Conservation (phyloP, 1,140 invertebrate species). For the Drosophila subpulchrella region DNA sequence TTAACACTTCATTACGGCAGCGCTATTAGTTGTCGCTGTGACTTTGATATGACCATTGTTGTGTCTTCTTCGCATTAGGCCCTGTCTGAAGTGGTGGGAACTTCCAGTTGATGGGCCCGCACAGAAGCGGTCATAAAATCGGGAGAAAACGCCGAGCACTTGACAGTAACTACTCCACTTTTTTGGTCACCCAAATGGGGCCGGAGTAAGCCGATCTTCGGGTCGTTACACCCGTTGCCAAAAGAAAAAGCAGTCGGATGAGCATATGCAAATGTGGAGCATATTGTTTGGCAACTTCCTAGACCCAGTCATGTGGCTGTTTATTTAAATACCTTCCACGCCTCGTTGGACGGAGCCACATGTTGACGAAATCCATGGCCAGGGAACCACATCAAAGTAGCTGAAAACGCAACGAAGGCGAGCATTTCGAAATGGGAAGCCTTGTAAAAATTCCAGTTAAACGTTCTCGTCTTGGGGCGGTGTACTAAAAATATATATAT, state of each 20-base stretch:
- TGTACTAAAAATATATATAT: constrained; percentile 23
- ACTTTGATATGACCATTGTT: constrained; percentile 74
- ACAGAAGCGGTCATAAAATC: constrained; percentile 55
- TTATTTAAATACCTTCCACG: constrained; percentile 78
- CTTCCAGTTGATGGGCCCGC: constrained; percentile 35
- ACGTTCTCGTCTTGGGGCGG: constrained; percentile 53
- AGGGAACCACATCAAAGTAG: constrained; percentile 73
- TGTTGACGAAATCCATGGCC: constrained; percentile 76
- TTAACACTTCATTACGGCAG: constrained; percentile 70
- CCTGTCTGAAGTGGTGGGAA: constrained; percentile 49
- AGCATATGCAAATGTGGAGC: constrained; percentile 67
- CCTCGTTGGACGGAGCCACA: constrained; percentile 72
- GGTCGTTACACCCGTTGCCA: constrained; percentile 67
- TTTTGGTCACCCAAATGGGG: constrained; percentile 23
- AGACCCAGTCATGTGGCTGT: constrained; percentile 41
- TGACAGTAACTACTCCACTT: constrained; percentile 38
- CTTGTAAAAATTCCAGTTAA: constrained; percentile 70
- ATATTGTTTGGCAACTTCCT: constrained; percentile 75
- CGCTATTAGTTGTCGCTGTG: constrained; percentile 63
- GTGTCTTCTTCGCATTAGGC: constrained; percentile 43
- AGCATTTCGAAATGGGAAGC: constrained; percentile 66
- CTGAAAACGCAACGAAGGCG: constrained; percentile 32
- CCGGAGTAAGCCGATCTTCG: constrained; percentile 33
- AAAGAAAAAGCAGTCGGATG: constrained; percentile 22
- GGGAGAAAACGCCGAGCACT: constrained; percentile 18